A percentile compares a stretch with the other conserved stretches of the same genome.
These are phyloP conservation scores for Phymatocera aterrima DNA, from an alignment of 2,888 invertebrate genomes.

Conservation along the genomic window DNA sequence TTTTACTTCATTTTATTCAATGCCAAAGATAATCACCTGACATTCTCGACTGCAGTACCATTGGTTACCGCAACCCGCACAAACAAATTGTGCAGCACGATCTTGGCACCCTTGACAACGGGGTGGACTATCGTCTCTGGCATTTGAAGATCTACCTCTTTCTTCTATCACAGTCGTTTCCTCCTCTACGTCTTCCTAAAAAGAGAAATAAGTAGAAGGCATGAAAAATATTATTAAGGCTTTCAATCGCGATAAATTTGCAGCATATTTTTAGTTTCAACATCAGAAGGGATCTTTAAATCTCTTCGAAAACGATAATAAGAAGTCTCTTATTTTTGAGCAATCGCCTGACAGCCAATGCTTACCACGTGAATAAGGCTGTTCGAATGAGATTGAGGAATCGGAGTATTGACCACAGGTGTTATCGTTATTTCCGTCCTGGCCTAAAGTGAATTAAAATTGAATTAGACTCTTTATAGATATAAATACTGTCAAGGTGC, in stretches of 20 bases:
- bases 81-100: conserved; percentile 89
- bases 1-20: too few relatives aligned
- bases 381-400: conserved; percentile 66
- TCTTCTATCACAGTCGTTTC: conserved; percentile 74
- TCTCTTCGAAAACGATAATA: too few relatives aligned
- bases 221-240: not conserved
- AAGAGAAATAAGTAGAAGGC: not conserved
- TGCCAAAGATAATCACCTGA: conserved; percentile 80
- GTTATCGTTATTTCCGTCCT: conserved; percentile 81
- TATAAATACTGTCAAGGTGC: conserved; percentile 52
- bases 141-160: conserved; percentile 68
- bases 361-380: conserved; percentile 69
- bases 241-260: too few relatives aligned
- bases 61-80: conserved; percentile 93
- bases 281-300: not conserved
- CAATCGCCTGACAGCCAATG: not conserved
- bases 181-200: conserved; percentile 78
- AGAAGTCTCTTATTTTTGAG: not conserved
- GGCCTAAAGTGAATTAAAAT: conserved; percentile 70
- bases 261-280: not conserved
- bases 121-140: conserved; percentile 78
- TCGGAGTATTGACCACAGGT: conserved; percentile 74
- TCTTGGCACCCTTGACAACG: conserved; percentile 92
- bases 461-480: not conserved
- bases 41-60: conserved; percentile 97